Conservation (phyloP, 2,888 invertebrate genomes). For the Chironomus riparius region DNA sequence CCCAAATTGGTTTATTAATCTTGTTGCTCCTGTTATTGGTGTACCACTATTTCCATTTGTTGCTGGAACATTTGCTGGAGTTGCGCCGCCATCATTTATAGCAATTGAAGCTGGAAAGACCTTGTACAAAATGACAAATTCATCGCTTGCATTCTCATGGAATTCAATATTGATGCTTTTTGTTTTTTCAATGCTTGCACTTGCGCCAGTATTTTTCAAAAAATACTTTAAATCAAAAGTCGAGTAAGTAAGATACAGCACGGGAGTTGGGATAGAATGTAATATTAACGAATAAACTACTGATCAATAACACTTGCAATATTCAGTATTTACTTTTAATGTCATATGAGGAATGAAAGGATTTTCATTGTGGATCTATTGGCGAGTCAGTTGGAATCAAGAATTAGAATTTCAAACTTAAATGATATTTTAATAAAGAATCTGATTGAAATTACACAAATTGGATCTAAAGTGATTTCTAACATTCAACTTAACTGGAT, state of each 20-base stretch:
- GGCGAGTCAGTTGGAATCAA: no score
- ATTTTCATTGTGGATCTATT: neutral
- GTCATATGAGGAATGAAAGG: neutral
- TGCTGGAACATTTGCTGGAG: slow-evolving; percentile 87
- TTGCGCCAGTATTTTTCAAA: slow-evolving; percentile 82
- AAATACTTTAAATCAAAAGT: slow-evolving; percentile 68
- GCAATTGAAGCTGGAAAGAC: slow-evolving; percentile 98
- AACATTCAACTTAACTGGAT: no score
- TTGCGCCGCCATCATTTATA: slow-evolving; percentile 93
- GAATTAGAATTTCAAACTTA: no score
- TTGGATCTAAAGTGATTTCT: no score
- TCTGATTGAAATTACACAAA: no score
- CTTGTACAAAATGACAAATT: slow-evolving; percentile 82
- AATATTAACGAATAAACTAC: neutral
- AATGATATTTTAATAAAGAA: no score
- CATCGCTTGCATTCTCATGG: slow-evolving; percentile 80
- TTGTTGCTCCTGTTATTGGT: slow-evolving; percentile 92
- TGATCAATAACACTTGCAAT: neutral
- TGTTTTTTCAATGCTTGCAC: slow-evolving; percentile 69
- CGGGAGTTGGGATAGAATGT: neutral
- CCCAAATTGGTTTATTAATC: slow-evolving; percentile 99
- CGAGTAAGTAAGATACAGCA: slow-evolving; percentile 45
- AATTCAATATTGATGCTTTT: slow-evolving; percentile 70
- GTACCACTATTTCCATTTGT: slow-evolving; percentile 90
- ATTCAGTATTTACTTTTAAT: neutral